Conservation (phyloP, 2,113 vertebrate genomes). For the Toxotes jaculatrix region DNA sequence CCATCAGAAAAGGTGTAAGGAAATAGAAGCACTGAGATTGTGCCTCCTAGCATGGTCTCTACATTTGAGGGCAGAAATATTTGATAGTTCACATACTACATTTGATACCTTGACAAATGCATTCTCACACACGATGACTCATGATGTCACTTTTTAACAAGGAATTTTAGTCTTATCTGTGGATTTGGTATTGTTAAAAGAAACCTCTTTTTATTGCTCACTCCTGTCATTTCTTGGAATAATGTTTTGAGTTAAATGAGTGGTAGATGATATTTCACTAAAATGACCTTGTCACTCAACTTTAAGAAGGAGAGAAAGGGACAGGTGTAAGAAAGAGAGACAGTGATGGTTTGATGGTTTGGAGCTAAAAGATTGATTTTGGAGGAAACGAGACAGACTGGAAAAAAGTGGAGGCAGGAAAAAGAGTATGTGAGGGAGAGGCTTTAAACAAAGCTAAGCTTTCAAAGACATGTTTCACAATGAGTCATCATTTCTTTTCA, state of each 20-base stretch:
- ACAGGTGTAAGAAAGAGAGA: neutral
- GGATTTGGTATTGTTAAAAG: too few relatives aligned
- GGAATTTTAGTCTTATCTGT: neutral
- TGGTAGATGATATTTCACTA: neutral
- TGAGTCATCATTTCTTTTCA: slow-evolving; percentile 63
- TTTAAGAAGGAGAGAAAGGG: neutral
- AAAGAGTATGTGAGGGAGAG: neutral
- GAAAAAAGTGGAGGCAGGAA: slow-evolving; percentile 57
- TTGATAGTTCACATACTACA: too few relatives aligned
- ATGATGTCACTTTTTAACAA: neutral
- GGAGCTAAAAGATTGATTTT: slow-evolving; percentile 31
- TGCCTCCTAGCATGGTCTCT: too few relatives aligned
- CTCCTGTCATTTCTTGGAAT: slow-evolving; percentile 27
- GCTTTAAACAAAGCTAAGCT: neutral
- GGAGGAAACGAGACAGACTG: slow-evolving; percentile 51
- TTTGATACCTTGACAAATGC: neutral
- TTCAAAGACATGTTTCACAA: slow-evolving; percentile 28
- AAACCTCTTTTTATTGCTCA: neutral
- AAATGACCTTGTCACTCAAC: slow-evolving; percentile 11
- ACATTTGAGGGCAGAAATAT: too few relatives aligned
- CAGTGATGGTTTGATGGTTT: neutral
- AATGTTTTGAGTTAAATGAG: slow-evolving; percentile 34
- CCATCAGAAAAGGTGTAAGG: neutral
- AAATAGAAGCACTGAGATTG: too few relatives aligned
- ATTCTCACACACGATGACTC: neutral